phyloP scores from a whole-genome alignment of 2,113 vertebrate genomes.

The Pelobates fuscus region DNA sequence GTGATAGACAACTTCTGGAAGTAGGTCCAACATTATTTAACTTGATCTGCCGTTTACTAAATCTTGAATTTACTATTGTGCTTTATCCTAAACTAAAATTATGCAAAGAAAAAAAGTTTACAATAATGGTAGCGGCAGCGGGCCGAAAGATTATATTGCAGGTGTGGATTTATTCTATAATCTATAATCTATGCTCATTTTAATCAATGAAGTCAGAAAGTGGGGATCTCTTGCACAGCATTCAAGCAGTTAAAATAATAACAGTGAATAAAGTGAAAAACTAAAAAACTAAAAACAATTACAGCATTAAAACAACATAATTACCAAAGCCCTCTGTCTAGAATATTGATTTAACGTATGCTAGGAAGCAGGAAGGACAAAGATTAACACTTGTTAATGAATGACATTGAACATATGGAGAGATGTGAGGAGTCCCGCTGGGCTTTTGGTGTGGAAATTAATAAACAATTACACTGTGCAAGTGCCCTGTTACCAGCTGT shows the following conservation, averaged over 20 bases:
- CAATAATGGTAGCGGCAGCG: no score
- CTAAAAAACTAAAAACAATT: not conserved
- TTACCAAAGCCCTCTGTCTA: slow-evolving; percentile 51
- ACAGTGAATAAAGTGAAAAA: not conserved
- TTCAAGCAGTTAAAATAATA: not conserved
- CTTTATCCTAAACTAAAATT: no score
- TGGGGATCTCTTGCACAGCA: not conserved
- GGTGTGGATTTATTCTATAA: no score
- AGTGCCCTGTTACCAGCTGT: not conserved
- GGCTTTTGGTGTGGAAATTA: slow-evolving; percentile 20
- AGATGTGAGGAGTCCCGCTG: slow-evolving; percentile 36
- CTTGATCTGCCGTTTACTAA: no score
- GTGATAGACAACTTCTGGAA: no score
- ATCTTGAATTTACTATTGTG: no score
- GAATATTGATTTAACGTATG: slow-evolving; percentile 40
- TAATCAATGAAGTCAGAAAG: no score
- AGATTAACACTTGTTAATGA: slow-evolving; percentile 43
- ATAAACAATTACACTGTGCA: not conserved
- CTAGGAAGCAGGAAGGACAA: slow-evolving; percentile 15
- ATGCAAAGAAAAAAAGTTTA: no score
- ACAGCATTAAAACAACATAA: slow-evolving; percentile 66
- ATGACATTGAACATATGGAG: slow-evolving; percentile 36
- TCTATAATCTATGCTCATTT: no score
- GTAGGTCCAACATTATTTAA: no score
- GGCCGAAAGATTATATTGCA: no score